Percentiles rank a stretch among this genome's conserved stretches.
Conservation (phyloP, 2,888 invertebrate species). For the Anarsia innoxiella region DNA sequence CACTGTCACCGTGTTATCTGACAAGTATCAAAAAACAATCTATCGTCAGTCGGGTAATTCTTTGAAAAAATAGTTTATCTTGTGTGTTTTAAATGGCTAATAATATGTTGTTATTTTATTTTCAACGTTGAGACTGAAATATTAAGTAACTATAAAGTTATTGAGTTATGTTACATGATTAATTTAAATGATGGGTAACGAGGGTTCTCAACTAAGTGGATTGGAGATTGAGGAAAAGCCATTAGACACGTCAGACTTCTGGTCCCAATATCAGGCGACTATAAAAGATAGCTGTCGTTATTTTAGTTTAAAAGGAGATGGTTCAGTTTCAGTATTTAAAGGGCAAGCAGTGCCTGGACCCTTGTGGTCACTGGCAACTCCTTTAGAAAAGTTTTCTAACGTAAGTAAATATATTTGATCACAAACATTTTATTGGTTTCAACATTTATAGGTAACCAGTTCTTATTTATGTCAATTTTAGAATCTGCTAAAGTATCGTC, state of each 20-base stretch:
- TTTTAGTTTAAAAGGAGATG: constrained; percentile 70
- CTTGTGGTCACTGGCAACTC: constrained; percentile 78
- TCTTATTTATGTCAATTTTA: constrained; percentile 56
- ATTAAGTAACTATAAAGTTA: no score
- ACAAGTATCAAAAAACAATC: no score
- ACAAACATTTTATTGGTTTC: no score
- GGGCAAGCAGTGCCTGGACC: constrained; percentile 81
- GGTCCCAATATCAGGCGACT: constrained; percentile 81
- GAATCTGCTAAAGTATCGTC: constrained; percentile 90
- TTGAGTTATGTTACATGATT: no score
- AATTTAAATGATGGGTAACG: constrained; percentile 82
- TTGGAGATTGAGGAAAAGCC: constrained; percentile 84
- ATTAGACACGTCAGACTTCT: constrained; percentile 85
- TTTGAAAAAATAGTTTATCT: no score
- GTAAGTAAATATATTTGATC: constrained; percentile 50
- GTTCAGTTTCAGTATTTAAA: constrained; percentile 83
- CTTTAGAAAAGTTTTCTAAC: constrained; percentile 85
- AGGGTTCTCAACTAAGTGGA: constrained; percentile 81
- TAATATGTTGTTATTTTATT: no score
- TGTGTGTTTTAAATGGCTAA: no score
- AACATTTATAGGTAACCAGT: not conserved
- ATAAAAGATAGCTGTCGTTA: constrained; percentile 73
- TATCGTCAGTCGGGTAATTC: no score
- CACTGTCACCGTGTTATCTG: no score
- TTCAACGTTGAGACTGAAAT: no score